Conservation (phyloP, 2,888 invertebrate genomes). For the Kuschelorhynchus macadamiae region DNA sequence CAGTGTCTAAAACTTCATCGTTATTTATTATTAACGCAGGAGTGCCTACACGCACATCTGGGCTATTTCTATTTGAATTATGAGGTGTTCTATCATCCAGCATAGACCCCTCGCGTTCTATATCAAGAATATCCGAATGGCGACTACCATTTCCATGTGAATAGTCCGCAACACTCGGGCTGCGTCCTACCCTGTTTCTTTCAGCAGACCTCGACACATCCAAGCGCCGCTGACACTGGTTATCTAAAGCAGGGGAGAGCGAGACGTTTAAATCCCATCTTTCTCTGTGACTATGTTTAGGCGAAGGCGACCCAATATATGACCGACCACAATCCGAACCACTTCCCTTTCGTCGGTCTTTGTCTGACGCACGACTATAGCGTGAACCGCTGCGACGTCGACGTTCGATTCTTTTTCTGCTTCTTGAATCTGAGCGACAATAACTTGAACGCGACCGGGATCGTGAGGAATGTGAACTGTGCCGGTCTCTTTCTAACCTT, state of each 20-base stretch:
- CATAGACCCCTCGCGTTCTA: neutral
- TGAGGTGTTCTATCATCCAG: constrained; percentile 4
- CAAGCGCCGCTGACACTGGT: constrained; percentile 1
- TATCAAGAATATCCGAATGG: neutral
- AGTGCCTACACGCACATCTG: neutral
- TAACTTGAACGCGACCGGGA: neutral
- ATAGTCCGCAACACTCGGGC: neutral
- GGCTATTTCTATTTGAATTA: neutral
- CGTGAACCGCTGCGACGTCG: constrained; percentile 2
- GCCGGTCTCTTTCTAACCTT: no score
- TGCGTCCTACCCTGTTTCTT: neutral
- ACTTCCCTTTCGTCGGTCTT: no score
- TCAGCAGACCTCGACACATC: constrained; percentile 13
- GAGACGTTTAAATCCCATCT: no score
- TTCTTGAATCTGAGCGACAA: neutral
- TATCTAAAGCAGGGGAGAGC: no score
- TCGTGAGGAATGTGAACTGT: neutral
- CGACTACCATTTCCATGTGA: neutral
- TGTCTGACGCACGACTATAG: no score
- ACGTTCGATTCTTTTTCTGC: no score
- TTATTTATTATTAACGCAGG: neutral
- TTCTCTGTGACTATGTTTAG: no score
- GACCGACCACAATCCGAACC: no score
- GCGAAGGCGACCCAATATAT: no score
- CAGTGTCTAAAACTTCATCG: neutral